Conservation (phyloP, 2,797 vertebrate species). For the Gambusia yucatana region DNA sequence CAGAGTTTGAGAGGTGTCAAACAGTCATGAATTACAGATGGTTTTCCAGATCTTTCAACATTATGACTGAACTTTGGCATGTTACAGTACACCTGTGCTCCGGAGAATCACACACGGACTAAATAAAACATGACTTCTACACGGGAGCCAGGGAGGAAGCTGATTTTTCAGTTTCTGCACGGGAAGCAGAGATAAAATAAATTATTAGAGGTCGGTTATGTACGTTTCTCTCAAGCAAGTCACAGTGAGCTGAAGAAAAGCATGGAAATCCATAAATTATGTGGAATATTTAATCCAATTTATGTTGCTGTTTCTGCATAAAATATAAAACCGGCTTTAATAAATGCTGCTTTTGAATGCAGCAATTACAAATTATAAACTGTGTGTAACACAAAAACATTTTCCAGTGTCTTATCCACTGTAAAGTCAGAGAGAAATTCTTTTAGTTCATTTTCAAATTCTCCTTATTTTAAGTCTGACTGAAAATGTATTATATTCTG, state of each 20-base stretch:
- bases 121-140: constrained; percentile 79
- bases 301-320: neutral
- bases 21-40: constrained; percentile 77
- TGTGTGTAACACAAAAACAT: neutral
- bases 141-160: constrained; percentile 63
- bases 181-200: constrained; percentile 66
- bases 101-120: constrained; percentile 64
- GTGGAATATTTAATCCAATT: neutral
- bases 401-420: neutral
- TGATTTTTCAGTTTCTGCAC: constrained; percentile 57
- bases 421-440: neutral
- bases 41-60: constrained; percentile 66
- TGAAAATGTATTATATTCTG: neutral
- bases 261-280: constrained; percentile 6
- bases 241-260: constrained; percentile 36
- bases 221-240: constrained; percentile 49
- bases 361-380: neutral
- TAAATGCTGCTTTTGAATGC: neutral
- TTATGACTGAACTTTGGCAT: constrained; percentile 56
- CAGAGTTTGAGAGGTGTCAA: constrained; percentile 74
- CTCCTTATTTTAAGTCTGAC: neutral
- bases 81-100: constrained; percentile 61
- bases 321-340: neutral
- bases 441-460: neutral
- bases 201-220: constrained; percentile 60